A percentile compares a stretch with the other conserved stretches of the same genome.
Evolutionary conservation across 2,888 invertebrate species (phyloP).

Genomic region (Lithosia quadra): DNA sequence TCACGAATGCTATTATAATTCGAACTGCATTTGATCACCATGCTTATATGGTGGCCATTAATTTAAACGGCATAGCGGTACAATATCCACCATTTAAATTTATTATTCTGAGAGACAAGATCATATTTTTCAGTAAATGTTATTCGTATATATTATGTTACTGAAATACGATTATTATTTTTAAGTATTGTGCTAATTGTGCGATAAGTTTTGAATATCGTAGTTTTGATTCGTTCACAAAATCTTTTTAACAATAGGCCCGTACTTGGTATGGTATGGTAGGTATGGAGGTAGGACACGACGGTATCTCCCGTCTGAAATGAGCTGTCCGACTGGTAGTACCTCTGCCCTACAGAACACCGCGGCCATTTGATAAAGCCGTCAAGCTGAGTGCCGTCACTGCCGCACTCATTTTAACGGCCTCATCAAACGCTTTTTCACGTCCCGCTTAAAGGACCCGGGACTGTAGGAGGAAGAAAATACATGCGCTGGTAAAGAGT

Average conservation of each 20-base stretch:
- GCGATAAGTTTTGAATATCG: not conserved
- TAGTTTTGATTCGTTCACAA: not conserved
- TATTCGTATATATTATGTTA: not conserved
- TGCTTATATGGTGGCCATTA: not conserved
- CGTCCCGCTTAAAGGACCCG: too few relatives aligned
- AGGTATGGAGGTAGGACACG: too few relatives aligned
- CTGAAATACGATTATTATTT: slow-evolving; percentile 4
- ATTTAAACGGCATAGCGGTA: slow-evolving; percentile 8
- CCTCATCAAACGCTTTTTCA: too few relatives aligned
- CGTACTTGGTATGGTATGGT: too few relatives aligned
- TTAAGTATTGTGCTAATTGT: not conserved
- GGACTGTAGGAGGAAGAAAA: too few relatives aligned
- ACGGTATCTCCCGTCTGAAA: too few relatives aligned
- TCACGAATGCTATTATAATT: slow-evolving; percentile 6
- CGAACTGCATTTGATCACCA: not conserved
- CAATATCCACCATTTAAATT: not conserved
- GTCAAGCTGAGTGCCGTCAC: too few relatives aligned
- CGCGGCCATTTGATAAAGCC: too few relatives aligned
- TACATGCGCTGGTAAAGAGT: too few relatives aligned
- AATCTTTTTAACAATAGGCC: not conserved
- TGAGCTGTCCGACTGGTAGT: too few relatives aligned
- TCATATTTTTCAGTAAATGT: slow-evolving; percentile 4
- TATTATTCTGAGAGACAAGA: not conserved
- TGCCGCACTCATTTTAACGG: too few relatives aligned
- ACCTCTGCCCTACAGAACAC: too few relatives aligned